Percentiles rank a stretch among this genome's conserved stretches.
Evolutionary conservation across 2,888 invertebrate species (phyloP).

Genomic region (Euproctis similis): DNA sequence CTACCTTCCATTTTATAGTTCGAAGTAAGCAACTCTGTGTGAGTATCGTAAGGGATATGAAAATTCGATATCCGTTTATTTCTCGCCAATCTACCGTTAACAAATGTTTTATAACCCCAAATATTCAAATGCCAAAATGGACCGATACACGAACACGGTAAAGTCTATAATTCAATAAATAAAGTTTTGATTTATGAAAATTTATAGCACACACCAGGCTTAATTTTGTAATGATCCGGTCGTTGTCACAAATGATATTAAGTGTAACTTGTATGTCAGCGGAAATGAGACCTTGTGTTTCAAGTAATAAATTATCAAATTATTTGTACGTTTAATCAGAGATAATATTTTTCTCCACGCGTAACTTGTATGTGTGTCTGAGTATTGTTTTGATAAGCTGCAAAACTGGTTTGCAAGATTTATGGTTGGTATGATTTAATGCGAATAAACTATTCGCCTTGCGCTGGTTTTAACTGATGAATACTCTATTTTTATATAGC

Average conservation of each 20-base stretch:
- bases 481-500: conserved; percentile 59
- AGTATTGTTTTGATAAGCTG: conserved; percentile 77
- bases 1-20: conserved; percentile 40
- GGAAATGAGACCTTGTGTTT: conserved; percentile 48
- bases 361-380: conserved; percentile 69
- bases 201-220: conserved; percentile 73
- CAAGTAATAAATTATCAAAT: conserved; percentile 36
- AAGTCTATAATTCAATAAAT: conserved; percentile 73
- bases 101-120: conserved; percentile 47
- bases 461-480: conserved; percentile 65
- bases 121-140: conserved; percentile 55
- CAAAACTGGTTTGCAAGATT: conserved; percentile 72
- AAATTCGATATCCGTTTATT: conserved; percentile 55
- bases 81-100: conserved; percentile 35
- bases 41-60: conserved; percentile 45
- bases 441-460: conserved; percentile 72
- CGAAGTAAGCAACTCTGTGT: conserved; percentile 32
- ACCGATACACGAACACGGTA: conserved; percentile 67
- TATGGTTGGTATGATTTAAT: conserved; percentile 74
- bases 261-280: conserved; percentile 28
- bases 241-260: conserved; percentile 36
- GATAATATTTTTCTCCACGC: conserved; percentile 52
- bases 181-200: conserved; percentile 71
- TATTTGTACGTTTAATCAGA: conserved; percentile 18
- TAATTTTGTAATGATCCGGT: conserved; percentile 69